Evolutionary conservation across 1,140 invertebrate genomes (phyloP).

Genomic region (Drosophila pruinosa): DNA sequence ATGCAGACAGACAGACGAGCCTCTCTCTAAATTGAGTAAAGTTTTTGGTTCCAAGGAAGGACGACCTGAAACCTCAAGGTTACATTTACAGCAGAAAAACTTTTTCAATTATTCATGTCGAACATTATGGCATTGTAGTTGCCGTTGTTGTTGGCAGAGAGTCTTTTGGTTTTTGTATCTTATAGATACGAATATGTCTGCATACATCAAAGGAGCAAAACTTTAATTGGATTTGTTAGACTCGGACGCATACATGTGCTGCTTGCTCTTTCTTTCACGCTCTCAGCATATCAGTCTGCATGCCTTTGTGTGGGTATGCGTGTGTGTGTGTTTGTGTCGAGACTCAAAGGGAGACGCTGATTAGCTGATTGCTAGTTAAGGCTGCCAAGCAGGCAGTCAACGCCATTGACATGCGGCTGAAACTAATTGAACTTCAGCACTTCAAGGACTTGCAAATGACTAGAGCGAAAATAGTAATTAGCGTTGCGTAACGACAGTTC

Average conservation of each 20-base stretch:
- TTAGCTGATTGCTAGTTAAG: constrained; percentile 66
- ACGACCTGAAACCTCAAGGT: constrained; percentile 55
- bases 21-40: constrained; percentile 41
- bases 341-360: constrained; percentile 44
- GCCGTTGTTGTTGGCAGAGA: constrained; percentile 45
- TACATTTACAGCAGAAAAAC: constrained; percentile 63
- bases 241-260: constrained; percentile 27
- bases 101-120: constrained; percentile 80
- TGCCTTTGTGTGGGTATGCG: not conserved
- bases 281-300: not conserved
- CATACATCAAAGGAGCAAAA: constrained; percentile 74
- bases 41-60: constrained; percentile 24
- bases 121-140: constrained; percentile 66
- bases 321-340: constrained; percentile 12
- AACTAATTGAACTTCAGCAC: constrained; percentile 76
- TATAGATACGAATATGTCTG: constrained; percentile 46
- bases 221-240: constrained; percentile 75
- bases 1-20: not conserved
- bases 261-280: not conserved
- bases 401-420: constrained; percentile 71
- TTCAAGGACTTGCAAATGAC: constrained; percentile 79
- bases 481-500: constrained; percentile 74
- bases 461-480: constrained; percentile 78
- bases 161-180: constrained; percentile 54
- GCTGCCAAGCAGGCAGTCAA: constrained; percentile 30